phyloP scores from a whole-genome alignment of 1,140 invertebrate species.

The Drosophila arizonae region DNA sequence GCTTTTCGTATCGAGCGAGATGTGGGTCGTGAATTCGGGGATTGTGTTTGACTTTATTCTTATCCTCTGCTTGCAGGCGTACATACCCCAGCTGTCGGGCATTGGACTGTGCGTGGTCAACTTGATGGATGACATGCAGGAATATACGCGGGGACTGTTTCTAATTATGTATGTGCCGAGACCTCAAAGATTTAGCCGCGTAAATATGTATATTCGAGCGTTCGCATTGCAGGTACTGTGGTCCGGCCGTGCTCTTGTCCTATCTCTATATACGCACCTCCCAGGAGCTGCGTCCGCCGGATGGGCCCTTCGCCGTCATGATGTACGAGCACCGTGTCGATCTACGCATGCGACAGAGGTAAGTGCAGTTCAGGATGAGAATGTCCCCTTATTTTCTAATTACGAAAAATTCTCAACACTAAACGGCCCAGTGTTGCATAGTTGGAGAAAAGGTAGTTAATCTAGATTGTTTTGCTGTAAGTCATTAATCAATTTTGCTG shows the following conservation, averaged over 20 bases:
- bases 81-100: conserved; percentile 83
- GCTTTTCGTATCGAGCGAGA: not conserved
- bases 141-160: conserved; percentile 86
- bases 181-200: too few relatives aligned
- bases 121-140: conserved; percentile 86
- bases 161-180: conserved; percentile 85
- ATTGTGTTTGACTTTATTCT: not conserved
- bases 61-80: conserved; percentile 82
- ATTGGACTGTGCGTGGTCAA: conserved; percentile 86
- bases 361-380: conserved; percentile 20
- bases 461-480: not conserved
- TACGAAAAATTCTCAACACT: too few relatives aligned
- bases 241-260: conserved; percentile 86
- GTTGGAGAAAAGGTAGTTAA: too few relatives aligned
- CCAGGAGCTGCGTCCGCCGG: conserved; percentile 85
- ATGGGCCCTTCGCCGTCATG: conserved; percentile 84
- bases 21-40: not conserved
- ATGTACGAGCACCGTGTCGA: conserved; percentile 83
- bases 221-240: conserved; percentile 84
- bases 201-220: not conserved
- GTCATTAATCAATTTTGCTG: not conserved
- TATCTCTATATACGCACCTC: conserved; percentile 87
- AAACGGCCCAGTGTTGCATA: too few relatives aligned
- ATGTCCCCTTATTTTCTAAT: not conserved
- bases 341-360: conserved; percentile 81